Base-by-base conservation (phyloP, 2,113 vertebrate species). In the Neodontobutis hainanensis region DNA sequence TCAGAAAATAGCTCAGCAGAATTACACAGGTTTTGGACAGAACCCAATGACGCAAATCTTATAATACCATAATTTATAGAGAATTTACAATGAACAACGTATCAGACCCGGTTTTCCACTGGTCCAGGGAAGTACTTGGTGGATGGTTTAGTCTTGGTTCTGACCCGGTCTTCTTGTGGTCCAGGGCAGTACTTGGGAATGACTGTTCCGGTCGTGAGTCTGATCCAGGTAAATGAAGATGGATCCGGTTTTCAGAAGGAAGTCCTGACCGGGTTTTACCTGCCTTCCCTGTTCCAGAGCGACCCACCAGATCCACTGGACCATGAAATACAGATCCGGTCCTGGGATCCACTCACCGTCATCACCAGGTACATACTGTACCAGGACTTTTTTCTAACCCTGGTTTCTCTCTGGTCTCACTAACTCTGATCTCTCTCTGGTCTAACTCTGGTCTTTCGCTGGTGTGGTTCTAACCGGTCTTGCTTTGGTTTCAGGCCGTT, bases 161-260 rank as follows among this genome's bases (percentile, higher is more conserved):
- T 35, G 10, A 1, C n/a, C 34, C 42, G 15, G 2, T 66, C 14
- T 43, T 0, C 10, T 9, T 11, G 8, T 8, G 5, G 3, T 32
- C 9, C 71, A 95, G 94, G 94, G 11, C 59, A 80, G 43, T 87
- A 93, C 56, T 83, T 96, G 78, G 95, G 94, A 5, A 94, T 95
- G 94, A 94, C 94, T 0, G 57, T 96, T 3, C 94, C 95, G 0
- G 82, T 96, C 14, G 61, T 96, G 52, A 95, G 85, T 0, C 84
- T 90, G 78, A 81, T 95, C 64, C 88, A 52, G n/a, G 75, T 95
- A 87, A 80, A 62, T 57, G 84, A 92, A 47, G 92, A 94, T 0
- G 87, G 92, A 0, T 76, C 49, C 0, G 10, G 80, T 16, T 88
- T 96, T 40, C 48, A 88, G 8, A 93, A 88, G 12, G 86, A 92